Evolutionary conservation across 1,140 invertebrate species (phyloP), one percentile per base, ranked within the genome.

Genomic region (Zophobas morio): DNA sequence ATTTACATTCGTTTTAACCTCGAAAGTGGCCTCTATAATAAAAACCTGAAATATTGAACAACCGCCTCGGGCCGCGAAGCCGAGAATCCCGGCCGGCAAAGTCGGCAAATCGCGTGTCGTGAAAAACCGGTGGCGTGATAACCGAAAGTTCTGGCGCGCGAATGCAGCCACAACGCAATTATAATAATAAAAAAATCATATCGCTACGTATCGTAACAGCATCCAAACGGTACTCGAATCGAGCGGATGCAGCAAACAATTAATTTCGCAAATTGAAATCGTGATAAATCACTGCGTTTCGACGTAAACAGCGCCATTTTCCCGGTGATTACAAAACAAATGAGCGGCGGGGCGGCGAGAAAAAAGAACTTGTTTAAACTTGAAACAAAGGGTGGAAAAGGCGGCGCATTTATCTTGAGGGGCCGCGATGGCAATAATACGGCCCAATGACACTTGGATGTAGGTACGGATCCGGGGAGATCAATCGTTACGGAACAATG

Each of bases 231-330:
- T 33, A 57, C 54, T 57, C 54, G 36, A 37, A 66, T 66, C 60
- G 39, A 42, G 39, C 39, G 60, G 39, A 42, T 66, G 60, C 60
- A 42, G 60, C 60, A 66, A 66, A 40, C 60, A 66, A 66, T 66
- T 66, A 66, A 66, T 66, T 66, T 66, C 60, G 60, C 60, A 66
- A 66, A 66, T 66, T 66, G 60, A 66, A 66, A 66, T 66, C 60
- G 39, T 66, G 60, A 66, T 66, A 66, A 66, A 66, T 66, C 60
- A 42, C 20, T 66, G 39, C 39, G 42, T 42, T 66, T 66, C 39
- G 60, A 66, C 60, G 60, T 66, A 66, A 66, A 66, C 60, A 66
- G 39, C 60, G 60, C 39, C 37, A 66, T 66, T 66, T 60, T 60
- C 56, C 56, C 56, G 56, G 56, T 60, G 56, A 60, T 60, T 60